These are phyloP conservation scores for Varecia variegata DNA, from an alignment of 2,797 vertebrate species.

Conservation along the genomic window DNA sequence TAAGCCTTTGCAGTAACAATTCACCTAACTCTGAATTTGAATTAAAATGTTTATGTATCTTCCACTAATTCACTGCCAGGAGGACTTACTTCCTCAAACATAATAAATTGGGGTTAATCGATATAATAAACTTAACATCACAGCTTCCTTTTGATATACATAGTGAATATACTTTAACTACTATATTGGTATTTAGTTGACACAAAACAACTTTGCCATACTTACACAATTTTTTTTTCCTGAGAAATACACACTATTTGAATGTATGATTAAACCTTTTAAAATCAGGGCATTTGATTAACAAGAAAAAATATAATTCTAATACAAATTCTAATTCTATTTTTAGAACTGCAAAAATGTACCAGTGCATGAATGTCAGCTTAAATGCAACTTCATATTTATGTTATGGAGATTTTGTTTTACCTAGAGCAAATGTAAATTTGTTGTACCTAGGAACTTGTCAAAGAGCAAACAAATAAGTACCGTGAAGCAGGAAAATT, in stretches of 20 bases:
- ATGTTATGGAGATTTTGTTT: background rate
- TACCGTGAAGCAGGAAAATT: background rate
- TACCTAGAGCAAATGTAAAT: background rate
- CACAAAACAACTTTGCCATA: background rate
- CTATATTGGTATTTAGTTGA: background rate
- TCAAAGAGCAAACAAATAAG: background rate
- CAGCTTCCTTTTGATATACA: background rate
- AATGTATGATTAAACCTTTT: conserved; percentile 30
- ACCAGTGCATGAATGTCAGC: background rate
- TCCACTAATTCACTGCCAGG: background rate
- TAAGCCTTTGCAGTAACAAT: conserved; percentile 13
- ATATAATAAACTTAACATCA: background rate
- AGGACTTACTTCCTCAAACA: background rate
- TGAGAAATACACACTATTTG: background rate
- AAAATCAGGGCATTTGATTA: background rate
- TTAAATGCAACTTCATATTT: background rate
- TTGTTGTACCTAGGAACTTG: background rate
- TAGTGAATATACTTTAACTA: background rate
- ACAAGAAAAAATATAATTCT: background rate
- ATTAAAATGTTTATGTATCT: conserved; percentile 34
- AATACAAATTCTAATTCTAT: background rate
- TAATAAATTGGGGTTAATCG: conserved; percentile 7
- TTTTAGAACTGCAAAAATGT: background rate
- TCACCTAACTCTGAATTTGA: conserved; percentile 19
- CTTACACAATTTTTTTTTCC: background rate